Base-by-base conservation (phyloP, 2,113 vertebrate species). In the Marmota monax region DNA sequence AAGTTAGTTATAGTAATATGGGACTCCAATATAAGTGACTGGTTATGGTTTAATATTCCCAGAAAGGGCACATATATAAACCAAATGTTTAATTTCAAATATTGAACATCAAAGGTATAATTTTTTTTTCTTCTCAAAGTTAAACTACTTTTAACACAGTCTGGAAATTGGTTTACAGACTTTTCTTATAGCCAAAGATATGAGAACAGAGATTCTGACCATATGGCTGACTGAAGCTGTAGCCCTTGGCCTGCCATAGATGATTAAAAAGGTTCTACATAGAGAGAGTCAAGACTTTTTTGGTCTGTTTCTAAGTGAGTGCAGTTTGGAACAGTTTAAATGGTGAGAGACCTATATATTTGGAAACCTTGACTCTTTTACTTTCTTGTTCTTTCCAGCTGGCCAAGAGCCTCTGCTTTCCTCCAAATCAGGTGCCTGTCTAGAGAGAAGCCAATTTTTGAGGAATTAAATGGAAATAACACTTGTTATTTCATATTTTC, bases 161-260 rank as follows among this genome's bases (percentile, higher is more conserved):
- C 84, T 97, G 90, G 87, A 96, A 96, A 95, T 96, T 96, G 96
- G 92, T 96, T 98, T 97, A 97, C 84, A 96, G 80, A 94, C 32
- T 94, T 96, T 90, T 88, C 87, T 92, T 96, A 95, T 61, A 85
- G 61, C 58, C 77, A 94, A 84, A 94, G n/a, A 94, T 61, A 88
- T 70, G 73, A 90, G 92, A 94, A 97, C 48, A 77, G 92, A 85
- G 73, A 84, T 95, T 85, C 69, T 74, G 37, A 56, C 56, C 90
- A 94, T 93, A 87, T 95, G 96, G 29, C 34, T 96, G 93, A 87
- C 77, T 93, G 7, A 1, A 96, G 91, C 90, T 96, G 6, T 70
- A 93, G 84, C 53, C 89, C 84, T 96, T 93, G 92, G 90, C 84
- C 92, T 96, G 97, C 87, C 95, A 97, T 29, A 88, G 13, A 84